phyloP scores from a whole-genome alignment of 2,113 vertebrate species.

The Oncorhynchus gorbuscha region DNA sequence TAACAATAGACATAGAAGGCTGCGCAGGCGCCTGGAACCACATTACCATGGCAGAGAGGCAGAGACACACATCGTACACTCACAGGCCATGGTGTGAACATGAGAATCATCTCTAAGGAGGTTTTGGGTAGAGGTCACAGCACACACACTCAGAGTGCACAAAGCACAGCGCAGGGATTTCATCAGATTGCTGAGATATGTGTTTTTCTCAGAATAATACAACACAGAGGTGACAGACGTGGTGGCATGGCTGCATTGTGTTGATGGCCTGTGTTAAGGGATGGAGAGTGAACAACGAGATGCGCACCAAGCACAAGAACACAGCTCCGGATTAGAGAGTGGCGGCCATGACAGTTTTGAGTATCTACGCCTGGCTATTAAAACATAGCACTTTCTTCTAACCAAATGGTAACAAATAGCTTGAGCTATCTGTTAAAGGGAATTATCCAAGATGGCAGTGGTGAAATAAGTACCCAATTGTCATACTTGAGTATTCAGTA shows the following conservation, averaged over 20 bases:
- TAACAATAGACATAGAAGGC: conserved; percentile 1
- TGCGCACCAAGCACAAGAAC: no score
- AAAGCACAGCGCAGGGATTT: not conserved
- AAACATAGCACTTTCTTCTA: not conserved
- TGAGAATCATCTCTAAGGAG: conserved; percentile 10
- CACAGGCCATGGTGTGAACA: not conserved
- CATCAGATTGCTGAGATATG: conserved; percentile 34
- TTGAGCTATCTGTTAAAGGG: not conserved
- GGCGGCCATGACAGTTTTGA: not conserved
- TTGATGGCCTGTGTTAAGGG: no score
- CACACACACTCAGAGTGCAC: conserved; percentile 15
- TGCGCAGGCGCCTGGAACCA: not conserved
- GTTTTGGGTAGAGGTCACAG: conserved; percentile 1
- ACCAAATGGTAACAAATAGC: not conserved
- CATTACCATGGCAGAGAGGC: no score
- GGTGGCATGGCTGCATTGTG: no score
- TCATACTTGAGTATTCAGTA: no score
- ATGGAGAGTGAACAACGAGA: no score
- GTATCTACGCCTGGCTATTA: not conserved
- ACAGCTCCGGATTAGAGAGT: not conserved
- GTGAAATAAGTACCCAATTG: no score
- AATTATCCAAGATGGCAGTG: not conserved
- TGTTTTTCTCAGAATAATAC: conserved; percentile 34
- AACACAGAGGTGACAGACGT: not conserved
- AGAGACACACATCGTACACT: not conserved